phyloP scores from a whole-genome alignment of 2,113 vertebrate genomes.

The Chroicocephalus ridibundus region DNA sequence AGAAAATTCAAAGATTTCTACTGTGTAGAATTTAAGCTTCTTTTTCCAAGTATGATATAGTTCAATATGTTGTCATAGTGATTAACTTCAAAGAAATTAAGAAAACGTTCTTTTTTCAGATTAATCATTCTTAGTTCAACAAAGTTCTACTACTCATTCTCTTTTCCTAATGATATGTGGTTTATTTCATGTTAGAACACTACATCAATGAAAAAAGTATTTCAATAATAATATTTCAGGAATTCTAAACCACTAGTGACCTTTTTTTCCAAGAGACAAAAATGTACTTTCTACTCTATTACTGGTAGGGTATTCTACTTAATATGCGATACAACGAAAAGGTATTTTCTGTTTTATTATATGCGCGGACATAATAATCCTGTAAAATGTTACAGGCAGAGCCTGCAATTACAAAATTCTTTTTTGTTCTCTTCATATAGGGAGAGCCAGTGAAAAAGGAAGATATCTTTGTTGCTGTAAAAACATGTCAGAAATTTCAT shows the following conservation, averaged over 20 bases:
- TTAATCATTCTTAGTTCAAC: background rate
- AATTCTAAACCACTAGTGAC: background rate
- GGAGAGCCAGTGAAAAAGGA: slow-evolving; percentile 84
- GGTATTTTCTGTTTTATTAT: background rate
- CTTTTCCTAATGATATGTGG: background rate
- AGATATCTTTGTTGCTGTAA: slow-evolving; percentile 92
- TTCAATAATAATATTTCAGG: background rate
- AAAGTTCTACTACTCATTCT: background rate
- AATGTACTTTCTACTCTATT: background rate
- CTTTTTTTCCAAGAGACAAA: background rate
- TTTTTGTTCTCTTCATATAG: slow-evolving; percentile 69
- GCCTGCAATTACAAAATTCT: background rate
- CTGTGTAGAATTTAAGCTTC: background rate
- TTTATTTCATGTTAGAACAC: background rate
- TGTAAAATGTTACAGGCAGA: background rate
- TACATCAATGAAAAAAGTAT: background rate
- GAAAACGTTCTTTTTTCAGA: background rate
- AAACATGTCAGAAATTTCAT: slow-evolving; percentile 96
- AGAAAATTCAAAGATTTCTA: background rate
- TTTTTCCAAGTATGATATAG: background rate
- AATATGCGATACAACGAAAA: background rate
- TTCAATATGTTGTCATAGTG: background rate
- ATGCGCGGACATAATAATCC: background rate
- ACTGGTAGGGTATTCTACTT: background rate
- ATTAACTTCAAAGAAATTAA: background rate